Conservation (phyloP, 2,113 vertebrate genomes). For the Ceratotherium simum region DNA sequence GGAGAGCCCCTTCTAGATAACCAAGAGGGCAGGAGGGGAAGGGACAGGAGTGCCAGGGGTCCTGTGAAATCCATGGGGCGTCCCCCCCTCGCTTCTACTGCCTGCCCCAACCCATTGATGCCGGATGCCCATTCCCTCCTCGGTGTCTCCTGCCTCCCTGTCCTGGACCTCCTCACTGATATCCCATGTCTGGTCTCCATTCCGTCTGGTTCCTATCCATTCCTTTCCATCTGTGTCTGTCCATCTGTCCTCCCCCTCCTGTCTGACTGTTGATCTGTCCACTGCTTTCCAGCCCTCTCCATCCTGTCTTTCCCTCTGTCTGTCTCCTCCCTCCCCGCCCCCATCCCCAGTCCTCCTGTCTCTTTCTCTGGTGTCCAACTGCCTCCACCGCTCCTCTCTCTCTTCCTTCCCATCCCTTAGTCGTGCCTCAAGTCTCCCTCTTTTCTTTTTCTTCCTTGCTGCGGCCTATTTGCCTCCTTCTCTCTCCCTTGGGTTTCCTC, state of each 20-base stretch:
- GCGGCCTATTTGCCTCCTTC: neutral
- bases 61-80: neutral
- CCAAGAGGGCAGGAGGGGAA: neutral
- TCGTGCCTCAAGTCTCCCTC: neutral
- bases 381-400: neutral
- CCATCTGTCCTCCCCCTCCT: neutral
- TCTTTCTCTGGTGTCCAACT: neutral
- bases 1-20: neutral
- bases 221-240: neutral
- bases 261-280: neutral
- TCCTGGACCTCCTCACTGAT: neutral
- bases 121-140: neutral
- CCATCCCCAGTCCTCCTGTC: rapidly evolving
- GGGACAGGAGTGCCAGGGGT: neutral
- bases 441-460: neutral
- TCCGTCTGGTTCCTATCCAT: neutral
- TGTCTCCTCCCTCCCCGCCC: neutral
- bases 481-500: neutral
- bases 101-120: neutral
- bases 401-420: neutral
- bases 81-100: neutral
- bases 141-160: neutral
- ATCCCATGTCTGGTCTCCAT: neutral
- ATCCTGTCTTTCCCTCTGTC: neutral
- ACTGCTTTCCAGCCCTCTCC: neutral